Evolutionary conservation across 2,797 vertebrate genomes (phyloP), one percentile per base, ranked within the genome.

Genomic region (Gymnoscopelus microlampas): DNA sequence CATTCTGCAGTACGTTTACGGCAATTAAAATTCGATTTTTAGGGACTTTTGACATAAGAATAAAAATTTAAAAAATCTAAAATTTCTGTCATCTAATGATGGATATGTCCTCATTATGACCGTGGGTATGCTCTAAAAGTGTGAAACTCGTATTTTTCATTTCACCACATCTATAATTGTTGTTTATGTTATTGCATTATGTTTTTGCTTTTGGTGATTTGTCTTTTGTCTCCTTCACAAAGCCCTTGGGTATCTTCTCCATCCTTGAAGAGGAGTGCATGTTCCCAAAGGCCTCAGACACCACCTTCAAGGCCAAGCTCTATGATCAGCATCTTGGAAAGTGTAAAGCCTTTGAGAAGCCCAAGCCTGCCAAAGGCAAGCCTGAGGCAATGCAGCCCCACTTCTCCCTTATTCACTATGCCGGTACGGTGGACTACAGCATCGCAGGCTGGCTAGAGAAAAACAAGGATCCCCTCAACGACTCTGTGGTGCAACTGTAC

Each of bases 401-500:
- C 76, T 94, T 94, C 83, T 88, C 93, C 24, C 69, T 87, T 63
- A 60, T 83, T 13, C 86, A 94, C 75, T 94, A 94, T 0, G 94
- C 94, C 0, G 94, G 92, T 2, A 91, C 85, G 0, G 92, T 93
- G 60, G 88, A 92, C 72, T 93, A 93, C 73, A 93, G 91, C 59
- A 84, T 93, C 1, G 5, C 50, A 0, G 94, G 94, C 19, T 95
- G 95, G 94, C 84, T 95, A 35, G 95, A 95, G 23, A 97, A 97
- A 88, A 97, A 97, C 90, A 97, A 97, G 53, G 96, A 97, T 75
- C 96, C 95, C 0, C 75, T 97, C 83, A 97, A 97, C 0, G 94
- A 96, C 85, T 96, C 95, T 0, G 92, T 84, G 63, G 86, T 93
- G 54, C 94, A 93, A 24, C 88, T 96, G 3, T 96, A 95, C 86